Conservation (phyloP, 2,113 vertebrate genomes). For the Vidua chalybeata region DNA sequence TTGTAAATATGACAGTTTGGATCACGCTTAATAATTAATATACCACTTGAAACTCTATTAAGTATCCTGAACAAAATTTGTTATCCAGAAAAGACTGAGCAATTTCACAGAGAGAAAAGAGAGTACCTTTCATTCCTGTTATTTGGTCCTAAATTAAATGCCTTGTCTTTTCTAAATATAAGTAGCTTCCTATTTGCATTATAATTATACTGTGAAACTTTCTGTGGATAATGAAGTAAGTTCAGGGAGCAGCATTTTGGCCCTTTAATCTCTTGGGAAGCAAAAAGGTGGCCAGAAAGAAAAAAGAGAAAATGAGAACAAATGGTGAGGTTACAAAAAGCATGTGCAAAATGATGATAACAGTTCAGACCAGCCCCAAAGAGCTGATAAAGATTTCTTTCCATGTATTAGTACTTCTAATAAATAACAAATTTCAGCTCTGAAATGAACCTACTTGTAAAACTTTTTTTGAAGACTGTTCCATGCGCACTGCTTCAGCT, state of each 20-base stretch:
- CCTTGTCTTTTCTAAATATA: not conserved
- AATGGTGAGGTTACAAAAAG: not conserved
- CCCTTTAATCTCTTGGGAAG: not conserved
- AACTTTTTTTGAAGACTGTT: not conserved
- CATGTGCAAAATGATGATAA: not conserved
- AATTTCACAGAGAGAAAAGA: not conserved
- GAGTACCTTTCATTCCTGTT: not conserved
- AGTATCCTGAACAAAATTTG: not conserved
- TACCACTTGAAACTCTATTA: not conserved
- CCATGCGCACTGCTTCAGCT: not conserved
- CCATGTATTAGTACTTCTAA: not conserved
- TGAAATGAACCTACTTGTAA: not conserved
- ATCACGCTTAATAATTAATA: slow-evolving; percentile 2
- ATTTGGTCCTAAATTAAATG: not conserved
- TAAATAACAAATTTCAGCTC: not conserved
- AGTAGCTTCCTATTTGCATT: slow-evolving; percentile 9
- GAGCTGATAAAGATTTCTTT: not conserved
- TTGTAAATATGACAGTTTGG: not conserved
- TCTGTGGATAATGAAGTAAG: not conserved
- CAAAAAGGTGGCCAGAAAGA: not conserved
- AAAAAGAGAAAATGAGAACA: not conserved
- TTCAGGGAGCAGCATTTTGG: not conserved
- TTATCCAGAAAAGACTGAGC: not conserved
- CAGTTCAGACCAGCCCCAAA: not conserved
- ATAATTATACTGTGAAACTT: not conserved